These are phyloP conservation scores for Emydoidea blandingii DNA, from an alignment of 2,797 vertebrate genomes.

Conservation along the genomic window DNA sequence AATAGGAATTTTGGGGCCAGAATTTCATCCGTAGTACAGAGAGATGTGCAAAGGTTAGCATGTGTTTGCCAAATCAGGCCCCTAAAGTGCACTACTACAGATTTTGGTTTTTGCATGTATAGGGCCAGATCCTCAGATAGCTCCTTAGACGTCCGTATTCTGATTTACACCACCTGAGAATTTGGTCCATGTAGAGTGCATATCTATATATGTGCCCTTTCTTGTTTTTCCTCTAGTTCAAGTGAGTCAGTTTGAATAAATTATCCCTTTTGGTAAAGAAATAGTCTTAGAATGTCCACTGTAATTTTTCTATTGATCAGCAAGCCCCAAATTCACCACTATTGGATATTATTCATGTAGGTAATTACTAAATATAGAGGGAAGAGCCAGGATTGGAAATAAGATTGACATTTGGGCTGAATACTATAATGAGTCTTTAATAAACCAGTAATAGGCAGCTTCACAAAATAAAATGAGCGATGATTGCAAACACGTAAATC, in stretches of 20 bases:
- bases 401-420: conserved; percentile 61
- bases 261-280: neutral
- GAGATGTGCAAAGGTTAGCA: too few species aligned
- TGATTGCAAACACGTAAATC: conserved; percentile 71
- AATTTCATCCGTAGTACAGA: too few species aligned
- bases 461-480: conserved; percentile 72
- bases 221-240: neutral
- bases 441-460: conserved; percentile 65
- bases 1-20: too few species aligned
- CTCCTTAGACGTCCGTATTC: neutral
- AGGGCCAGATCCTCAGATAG: neutral
- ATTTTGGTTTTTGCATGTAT: neutral
- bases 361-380: conserved; percentile 51
- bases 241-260: conserved; percentile 8
- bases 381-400: conserved; percentile 50
- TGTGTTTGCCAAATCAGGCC: too few species aligned
- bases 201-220: neutral
- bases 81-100: neutral
- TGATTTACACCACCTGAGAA: rapidly evolving
- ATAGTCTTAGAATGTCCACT: neutral
- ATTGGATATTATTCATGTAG: conserved; percentile 46
- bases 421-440: conserved; percentile 70
- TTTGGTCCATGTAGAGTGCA: neutral
- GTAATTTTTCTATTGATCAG: conserved; percentile 38
- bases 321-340: conserved; percentile 4